These are phyloP conservation scores for Branchellion lobata DNA, from an alignment of 2,888 invertebrate genomes.

Conservation along the genomic window DNA sequence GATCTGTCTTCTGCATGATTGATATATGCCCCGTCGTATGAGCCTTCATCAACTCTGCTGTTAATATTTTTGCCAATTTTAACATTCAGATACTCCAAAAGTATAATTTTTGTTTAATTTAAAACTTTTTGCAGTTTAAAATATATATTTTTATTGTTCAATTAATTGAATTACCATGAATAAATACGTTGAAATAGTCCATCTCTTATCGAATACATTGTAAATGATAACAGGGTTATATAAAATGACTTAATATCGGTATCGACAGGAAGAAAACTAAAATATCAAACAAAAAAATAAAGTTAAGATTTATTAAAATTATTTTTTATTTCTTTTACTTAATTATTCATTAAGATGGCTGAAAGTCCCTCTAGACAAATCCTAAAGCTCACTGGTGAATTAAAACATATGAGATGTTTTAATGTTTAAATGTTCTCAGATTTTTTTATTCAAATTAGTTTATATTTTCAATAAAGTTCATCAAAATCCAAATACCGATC, in stretches of 20 bases:
- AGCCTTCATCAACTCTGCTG: not conserved
- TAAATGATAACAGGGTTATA: conserved; percentile 3
- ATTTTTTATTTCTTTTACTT: not conserved
- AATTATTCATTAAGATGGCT: not conserved
- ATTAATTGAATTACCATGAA: not conserved
- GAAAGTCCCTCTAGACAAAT: not conserved
- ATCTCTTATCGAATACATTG: not conserved
- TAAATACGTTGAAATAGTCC: not conserved
- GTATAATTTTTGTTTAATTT: not conserved
- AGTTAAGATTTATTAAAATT: conserved; percentile 8
- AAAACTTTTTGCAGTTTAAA: not conserved
- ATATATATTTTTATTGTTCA: not conserved
- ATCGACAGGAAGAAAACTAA: not conserved
- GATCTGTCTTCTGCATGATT: conserved; percentile 79
- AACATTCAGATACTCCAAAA: not conserved
- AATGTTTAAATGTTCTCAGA: not conserved
- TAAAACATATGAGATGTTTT: not conserved
- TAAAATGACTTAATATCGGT: conserved; percentile 19
- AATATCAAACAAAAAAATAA: not conserved
- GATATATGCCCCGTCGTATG: conserved; percentile 69
- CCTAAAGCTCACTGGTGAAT: not conserved
- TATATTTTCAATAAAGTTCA: no score
- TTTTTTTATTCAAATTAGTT: conserved; percentile 10
- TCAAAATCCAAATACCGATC: no score
- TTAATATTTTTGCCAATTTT: not conserved